Evolutionary conservation across 1,140 invertebrate species (phyloP).

Genomic region (Drosophila seguyi): DNA sequence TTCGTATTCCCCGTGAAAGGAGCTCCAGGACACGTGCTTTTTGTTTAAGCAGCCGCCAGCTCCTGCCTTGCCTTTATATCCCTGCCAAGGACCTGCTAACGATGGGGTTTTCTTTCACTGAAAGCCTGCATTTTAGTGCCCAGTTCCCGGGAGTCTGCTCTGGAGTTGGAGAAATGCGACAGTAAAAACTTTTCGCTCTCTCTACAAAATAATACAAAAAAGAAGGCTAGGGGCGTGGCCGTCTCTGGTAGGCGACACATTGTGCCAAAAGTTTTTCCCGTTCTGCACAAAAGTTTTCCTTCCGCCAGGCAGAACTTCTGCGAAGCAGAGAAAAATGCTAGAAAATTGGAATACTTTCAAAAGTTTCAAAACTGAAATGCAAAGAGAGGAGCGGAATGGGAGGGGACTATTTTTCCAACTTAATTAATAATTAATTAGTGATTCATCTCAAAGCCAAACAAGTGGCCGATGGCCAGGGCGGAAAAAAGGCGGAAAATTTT

Average conservation of each 20-base stretch:
- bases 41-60: slow-evolving; percentile 61
- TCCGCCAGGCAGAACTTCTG: slow-evolving; percentile 40
- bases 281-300: slow-evolving; percentile 50
- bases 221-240: slow-evolving; percentile 23
- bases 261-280: slow-evolving; percentile 67
- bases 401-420: slow-evolving; percentile 63
- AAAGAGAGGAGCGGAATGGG: slow-evolving; percentile 10
- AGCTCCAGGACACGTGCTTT: slow-evolving; percentile 68
- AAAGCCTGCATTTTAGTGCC: slow-evolving; percentile 70
- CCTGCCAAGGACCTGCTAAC: slow-evolving; percentile 54
- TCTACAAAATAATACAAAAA: not conserved
- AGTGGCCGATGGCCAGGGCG: slow-evolving; percentile 46
- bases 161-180: slow-evolving; percentile 69
- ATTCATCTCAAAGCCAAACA: slow-evolving; percentile 72
- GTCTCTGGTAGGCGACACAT: slow-evolving; percentile 62
- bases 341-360: slow-evolving; percentile 81
- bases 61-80: slow-evolving; percentile 17
- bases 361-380: slow-evolving; percentile 57
- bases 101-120: slow-evolving; percentile 23
- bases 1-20: slow-evolving; percentile 22
- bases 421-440: slow-evolving; percentile 83
- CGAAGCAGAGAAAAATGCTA: slow-evolving; percentile 51
- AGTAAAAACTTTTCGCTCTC: slow-evolving; percentile 74
- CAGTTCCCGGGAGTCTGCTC: slow-evolving; percentile 13
- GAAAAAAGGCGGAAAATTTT: slow-evolving; percentile 39